These are phyloP conservation scores for Ptilodon capucinus DNA, from an alignment of 2,888 invertebrate species.

Conservation along the genomic window DNA sequence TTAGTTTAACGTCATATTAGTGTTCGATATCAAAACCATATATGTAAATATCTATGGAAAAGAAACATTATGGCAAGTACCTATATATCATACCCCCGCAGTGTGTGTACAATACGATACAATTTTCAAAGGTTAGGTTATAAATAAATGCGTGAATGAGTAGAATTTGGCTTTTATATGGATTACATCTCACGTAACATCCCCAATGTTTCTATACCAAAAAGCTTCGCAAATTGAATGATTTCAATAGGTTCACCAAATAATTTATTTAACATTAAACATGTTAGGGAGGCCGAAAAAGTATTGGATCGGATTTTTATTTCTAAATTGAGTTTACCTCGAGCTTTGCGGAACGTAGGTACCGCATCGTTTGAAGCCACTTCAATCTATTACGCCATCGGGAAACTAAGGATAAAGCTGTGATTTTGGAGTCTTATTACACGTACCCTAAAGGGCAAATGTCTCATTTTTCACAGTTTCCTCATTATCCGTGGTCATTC, in stretches of 20 bases:
- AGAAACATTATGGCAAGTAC: no score
- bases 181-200: not conserved
- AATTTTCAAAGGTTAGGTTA: no score
- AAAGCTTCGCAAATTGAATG: not conserved
- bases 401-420: constrained; percentile 6
- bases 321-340: constrained; percentile 25
- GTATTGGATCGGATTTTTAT: constrained; percentile 23
- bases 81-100: no score
- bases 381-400: constrained; percentile 27
- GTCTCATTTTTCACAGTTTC: no score
- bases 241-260: not conserved
- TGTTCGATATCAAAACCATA: no score
- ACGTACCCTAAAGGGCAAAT: no score
- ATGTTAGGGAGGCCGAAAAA: constrained; percentile 15
- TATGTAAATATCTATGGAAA: no score
- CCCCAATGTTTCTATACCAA: not conserved
- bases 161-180: not conserved
- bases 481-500: no score
- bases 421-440: no score
- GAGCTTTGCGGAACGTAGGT: constrained; percentile 14
- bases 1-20: no score
- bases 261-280: constrained; percentile 12
- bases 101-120: no score
- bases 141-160: no score
- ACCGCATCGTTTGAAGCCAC: constrained; percentile 12